Base-by-base conservation (phyloP, 2,113 vertebrate genomes). In the Athene cunicularia region DNA sequence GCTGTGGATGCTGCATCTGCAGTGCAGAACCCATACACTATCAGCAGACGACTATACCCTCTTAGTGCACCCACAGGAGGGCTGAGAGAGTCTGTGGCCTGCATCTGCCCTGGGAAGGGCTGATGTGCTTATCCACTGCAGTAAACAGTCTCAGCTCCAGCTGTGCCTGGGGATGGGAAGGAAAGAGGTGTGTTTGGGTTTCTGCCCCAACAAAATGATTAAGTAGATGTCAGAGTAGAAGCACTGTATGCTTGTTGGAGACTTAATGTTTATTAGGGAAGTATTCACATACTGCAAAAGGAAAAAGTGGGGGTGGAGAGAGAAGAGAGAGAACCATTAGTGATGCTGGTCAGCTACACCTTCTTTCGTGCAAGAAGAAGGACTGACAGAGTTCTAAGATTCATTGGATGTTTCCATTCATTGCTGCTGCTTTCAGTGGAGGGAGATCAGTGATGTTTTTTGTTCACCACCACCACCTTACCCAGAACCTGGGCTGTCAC, bases 11-110 rank as follows among this genome's bases (percentile, higher is more conserved):
- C 32, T 6, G 10, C 1, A 8, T 63, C 58, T 71, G 68, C 33
- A 17, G 72, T 5, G 60, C 67, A 67, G 43, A 67, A 58, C 53
- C 18, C 19, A 0, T 2, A 19, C 4, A 0, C 24, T 22, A 0
- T 37, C 55, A 56, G 50, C 39, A 70, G 73, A 43, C 35, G 21
- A n/a, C 43, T 68, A 23, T 63, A 56, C 53, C 45, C 28, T 68
- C n/a, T 33, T 24, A 6, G 68, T 88, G 66, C 63, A 41, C 76
- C 53, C 49, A 27, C 18, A 58, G 1, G 0, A 49, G 52, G 23
- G 6, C 0, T 33, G 81, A 63, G 58, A 8, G 33, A 88, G 52
- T 33, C 80, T 81, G 60, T 84, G 58, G 53, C 85, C 52, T 53
- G 52, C 52, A 27, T 8, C 52, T 53, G 41, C 41, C 35, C 28